These are phyloP conservation scores for Halcyon badia DNA, from an alignment of 2,797 vertebrate species.

Conservation along the genomic window DNA sequence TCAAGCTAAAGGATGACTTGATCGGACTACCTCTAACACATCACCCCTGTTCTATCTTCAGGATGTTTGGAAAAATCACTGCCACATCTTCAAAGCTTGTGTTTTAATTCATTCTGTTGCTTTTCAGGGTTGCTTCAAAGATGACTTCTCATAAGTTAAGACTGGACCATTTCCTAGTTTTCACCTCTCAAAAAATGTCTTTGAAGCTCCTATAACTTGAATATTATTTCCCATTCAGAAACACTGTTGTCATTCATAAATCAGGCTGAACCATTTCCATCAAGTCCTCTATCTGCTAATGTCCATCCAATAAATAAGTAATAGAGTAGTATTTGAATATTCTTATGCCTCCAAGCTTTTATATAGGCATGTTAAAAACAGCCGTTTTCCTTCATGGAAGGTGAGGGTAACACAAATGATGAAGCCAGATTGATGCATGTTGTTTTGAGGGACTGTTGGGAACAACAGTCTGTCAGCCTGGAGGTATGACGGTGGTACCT, in stretches of 20 bases:
- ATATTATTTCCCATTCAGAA: background rate
- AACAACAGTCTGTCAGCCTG: background rate
- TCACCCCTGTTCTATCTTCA: background rate
- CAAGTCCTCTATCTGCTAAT: background rate
- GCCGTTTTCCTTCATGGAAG: background rate
- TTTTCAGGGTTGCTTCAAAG: background rate
- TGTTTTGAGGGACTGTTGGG: background rate
- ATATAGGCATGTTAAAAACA: background rate
- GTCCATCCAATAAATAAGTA: background rate
- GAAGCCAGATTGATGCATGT: background rate
- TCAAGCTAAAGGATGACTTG: background rate
- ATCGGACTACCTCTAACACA: background rate
- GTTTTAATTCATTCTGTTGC: background rate
- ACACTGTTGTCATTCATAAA: background rate
- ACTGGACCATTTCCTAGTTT: background rate
- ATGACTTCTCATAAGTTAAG: background rate
- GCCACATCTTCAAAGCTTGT: background rate
- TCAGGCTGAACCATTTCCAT: background rate
- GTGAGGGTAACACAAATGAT: background rate
- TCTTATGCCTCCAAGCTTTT: background rate
- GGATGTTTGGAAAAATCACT: background rate
- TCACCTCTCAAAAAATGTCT: background rate
- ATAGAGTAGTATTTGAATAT: background rate
- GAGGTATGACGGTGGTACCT: background rate
- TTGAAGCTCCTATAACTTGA: background rate